A percentile compares a stretch with the other conserved stretches of the same genome.
These are phyloP conservation scores for Lineus longissimus DNA, from an alignment of 1,140 invertebrate genomes.

Conservation along the genomic window DNA sequence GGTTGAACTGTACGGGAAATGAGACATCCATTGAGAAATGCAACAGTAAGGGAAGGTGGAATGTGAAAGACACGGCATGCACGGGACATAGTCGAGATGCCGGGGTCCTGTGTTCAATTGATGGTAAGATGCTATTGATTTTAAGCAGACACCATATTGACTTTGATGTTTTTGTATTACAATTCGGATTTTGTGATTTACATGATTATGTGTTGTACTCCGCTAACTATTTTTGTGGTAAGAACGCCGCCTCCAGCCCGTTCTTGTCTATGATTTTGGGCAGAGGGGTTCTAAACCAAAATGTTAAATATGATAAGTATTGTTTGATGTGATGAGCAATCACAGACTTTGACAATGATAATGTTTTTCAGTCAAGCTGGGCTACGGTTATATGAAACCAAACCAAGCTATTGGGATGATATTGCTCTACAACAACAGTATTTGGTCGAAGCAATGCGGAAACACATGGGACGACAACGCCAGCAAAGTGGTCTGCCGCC, in stretches of 20 bases:
- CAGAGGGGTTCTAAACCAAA: too few species aligned
- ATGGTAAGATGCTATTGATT: constrained; percentile 26
- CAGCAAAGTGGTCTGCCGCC: constrained; percentile 30
- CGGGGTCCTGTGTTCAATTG: constrained; percentile 37
- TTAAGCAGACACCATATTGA: too few species aligned
- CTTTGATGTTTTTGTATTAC: too few species aligned
- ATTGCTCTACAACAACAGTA: constrained; percentile 23
- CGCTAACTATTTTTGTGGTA: too few species aligned
- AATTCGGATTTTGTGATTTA: too few species aligned
- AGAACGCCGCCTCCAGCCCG: too few species aligned
- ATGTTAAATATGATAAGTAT: too few species aligned
- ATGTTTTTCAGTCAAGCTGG: too few species aligned
- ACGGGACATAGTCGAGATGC: constrained; percentile 38
- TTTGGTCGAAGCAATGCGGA: constrained; percentile 39
- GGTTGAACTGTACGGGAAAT: constrained; percentile 66
- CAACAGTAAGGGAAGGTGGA: constrained; percentile 53
- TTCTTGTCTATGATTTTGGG: too few species aligned
- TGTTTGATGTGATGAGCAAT: too few species aligned
- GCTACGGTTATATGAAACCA: neutral
- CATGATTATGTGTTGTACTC: too few species aligned
- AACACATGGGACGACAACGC: constrained; percentile 38
- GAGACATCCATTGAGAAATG: constrained; percentile 65
- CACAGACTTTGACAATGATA: too few species aligned
- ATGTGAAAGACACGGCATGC: constrained; percentile 20
- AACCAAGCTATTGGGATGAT: constrained; percentile 29